Base-by-base conservation (phyloP, 37 sponge, comb jelly and placozoan species). In the Diacarnus erythraeanus region DNA sequence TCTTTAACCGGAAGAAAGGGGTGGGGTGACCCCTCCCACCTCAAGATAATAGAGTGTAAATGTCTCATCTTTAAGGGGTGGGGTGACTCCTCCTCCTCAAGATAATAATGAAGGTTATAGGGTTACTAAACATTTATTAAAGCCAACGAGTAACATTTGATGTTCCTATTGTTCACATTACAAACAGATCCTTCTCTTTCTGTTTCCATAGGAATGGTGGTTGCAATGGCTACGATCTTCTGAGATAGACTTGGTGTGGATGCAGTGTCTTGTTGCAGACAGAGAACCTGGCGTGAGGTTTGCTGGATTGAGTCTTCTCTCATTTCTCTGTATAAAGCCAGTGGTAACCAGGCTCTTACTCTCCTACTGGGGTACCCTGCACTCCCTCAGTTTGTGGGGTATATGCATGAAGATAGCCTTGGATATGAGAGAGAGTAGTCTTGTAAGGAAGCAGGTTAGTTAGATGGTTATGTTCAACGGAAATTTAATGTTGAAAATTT, bases 391-490 rank as follows among this genome's bases (percentile, higher is more conserved):
- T 5, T 64, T 87, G 41, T 87, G 89, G 89, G 84, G 85, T 22
- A 57, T 37, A 44, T 87, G 84, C 29, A n/a, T 91, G 81, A 38
- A 61, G 51, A 34, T 34, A 26, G 75, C 44, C 15, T 59, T 76
- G 64, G 65, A 74, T 25, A 30, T 1, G 38, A 64, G 23, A 10
- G 74, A 72, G 23, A 31, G 72, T 51, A 18, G 42, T 8, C 71
- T 87, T 5, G 84, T 91, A 59, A 63, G 67, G 25, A 54, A 84
- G 26, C 84, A 87, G 89, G 92, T 91, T 27, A 5, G 77, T 39
- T 64, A n/a, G n/a, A n/a, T n/a, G n/a, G n/a, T n/a, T n/a, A n/a
- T n/a, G n/a, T n/a, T n/a, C n/a, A n/a, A n/a, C n/a, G n/a, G n/a
- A n/a, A n/a, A n/a, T n/a, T 38, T 47, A 15, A 25, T 27, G 8